Conservation (phyloP, 2,888 invertebrate genomes). For the Anaspis maculata region DNA sequence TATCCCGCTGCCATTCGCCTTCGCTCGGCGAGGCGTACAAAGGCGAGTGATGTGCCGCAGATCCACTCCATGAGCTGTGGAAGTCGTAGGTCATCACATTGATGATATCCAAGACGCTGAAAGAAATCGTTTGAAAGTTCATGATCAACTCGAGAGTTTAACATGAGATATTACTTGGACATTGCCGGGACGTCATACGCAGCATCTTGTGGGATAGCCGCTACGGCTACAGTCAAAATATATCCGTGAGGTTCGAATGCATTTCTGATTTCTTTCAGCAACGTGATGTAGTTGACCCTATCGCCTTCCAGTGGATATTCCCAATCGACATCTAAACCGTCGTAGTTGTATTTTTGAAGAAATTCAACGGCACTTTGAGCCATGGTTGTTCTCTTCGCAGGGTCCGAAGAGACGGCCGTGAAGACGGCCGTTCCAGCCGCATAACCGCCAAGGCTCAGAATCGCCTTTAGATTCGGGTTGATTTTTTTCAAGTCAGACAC, state of each 20-base stretch:
- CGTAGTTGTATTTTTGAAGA: constrained; percentile 22
- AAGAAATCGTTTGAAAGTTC: too few species aligned
- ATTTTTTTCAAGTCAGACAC: constrained; percentile 21
- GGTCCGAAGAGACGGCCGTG: constrained; percentile 17
- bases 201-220: constrained; percentile 42
- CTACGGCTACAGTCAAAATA: constrained; percentile 50
- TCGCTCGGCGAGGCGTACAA: constrained; percentile 27
- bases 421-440: constrained; percentile 20
- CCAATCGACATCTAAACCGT: constrained; percentile 29
- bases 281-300: constrained; percentile 18
- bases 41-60: constrained; percentile 43
- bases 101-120: too few species aligned
- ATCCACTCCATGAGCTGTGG: constrained; percentile 56
- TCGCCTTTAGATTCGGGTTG: constrained; percentile 22
- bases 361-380: constrained; percentile 23
- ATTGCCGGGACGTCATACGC: constrained; percentile 49
- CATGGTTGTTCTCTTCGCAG: constrained; percentile 19
- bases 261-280: constrained; percentile 26
- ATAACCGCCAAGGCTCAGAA: constrained; percentile 25
- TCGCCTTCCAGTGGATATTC: constrained; percentile 21
- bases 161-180: constrained; percentile 43
- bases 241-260: constrained; percentile 46
- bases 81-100: constrained; percentile 72
- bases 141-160: too few species aligned
- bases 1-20: constrained; percentile 4